Base-by-base conservation (phyloP, 2,113 vertebrate genomes). In the Macrotis lagotis region DNA sequence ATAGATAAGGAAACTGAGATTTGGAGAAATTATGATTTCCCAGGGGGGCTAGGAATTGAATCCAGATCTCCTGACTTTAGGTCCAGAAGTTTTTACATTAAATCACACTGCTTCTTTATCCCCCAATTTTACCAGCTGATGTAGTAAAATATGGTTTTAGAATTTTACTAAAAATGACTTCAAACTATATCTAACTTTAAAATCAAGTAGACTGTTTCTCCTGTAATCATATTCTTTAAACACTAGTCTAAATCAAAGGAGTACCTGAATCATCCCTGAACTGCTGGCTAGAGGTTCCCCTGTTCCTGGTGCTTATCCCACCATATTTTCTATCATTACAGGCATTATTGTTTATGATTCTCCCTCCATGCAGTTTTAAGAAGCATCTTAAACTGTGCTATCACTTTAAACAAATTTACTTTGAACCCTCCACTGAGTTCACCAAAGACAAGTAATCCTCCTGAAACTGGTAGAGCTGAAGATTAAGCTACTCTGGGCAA, bases 361-460 rank as follows among this genome's bases (percentile, higher is more conserved):
- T 93, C 93, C 90, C 90, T 26, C 90, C 93, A 90, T 1, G 90
- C 44, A 90, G 48, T 51, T 74, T 92, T 48, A 66, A 53, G 48
- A 48, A 2, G 1, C 95, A 44, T 92, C 91, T 91, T 94, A 98
- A 97, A 95, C 66, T 95, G 92, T 91, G 96, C 92, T 92, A 90
- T 94, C 8, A 0, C 44, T 90, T 97, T 97, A 93, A 97, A 92
- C 96, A 97, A 96, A 97, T 97, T 96, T 97, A 91, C 95, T 97
- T 96, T 97, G 48, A 95, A 97, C 91, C 95, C 95, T 97, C 97
- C 92, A 88, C 55, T 95, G 95, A 97, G 95, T 96, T 97, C 92
- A 88, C 93, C 94, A 96, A 97, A 97, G 95, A 95, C 91, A 91
- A 92, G 91, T 96, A 96, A 97, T 98, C 97, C 96, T 96, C 91